Conservation (phyloP, 2,888 invertebrate genomes). For the Cylindroiulus punctatus region DNA sequence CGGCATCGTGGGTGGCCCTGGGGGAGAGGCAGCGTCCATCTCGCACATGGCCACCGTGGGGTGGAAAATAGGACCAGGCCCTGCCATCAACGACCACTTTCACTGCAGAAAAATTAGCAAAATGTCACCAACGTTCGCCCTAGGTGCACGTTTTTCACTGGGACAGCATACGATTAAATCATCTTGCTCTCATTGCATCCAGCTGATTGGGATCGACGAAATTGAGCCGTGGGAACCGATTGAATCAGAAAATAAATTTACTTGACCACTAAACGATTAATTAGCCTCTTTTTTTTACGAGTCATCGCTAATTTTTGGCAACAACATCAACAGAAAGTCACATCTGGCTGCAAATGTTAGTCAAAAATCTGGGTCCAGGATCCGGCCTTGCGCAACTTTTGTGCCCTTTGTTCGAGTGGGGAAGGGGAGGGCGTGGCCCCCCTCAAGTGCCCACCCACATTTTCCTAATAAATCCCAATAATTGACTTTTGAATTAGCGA, state of each 20-base stretch:
- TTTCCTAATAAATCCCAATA: neutral
- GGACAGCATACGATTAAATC: too few relatives aligned
- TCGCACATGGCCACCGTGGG: neutral
- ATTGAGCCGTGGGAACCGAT: neutral
- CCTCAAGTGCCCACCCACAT: constrained; percentile 25
- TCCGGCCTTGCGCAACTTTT: neutral
- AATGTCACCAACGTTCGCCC: neutral
- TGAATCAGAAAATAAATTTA: neutral
- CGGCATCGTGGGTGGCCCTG: neutral
- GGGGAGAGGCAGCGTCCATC: neutral
- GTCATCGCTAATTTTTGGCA: neutral
- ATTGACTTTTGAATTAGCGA: neutral
- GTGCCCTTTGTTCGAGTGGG: neutral
- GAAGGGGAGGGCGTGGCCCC: neutral
- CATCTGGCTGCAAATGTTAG: too few relatives aligned
- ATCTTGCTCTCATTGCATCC: neutral
- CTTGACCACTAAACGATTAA: neutral
- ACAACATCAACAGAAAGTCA: neutral
- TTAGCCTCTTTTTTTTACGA: neutral
- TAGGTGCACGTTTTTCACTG: too few relatives aligned
- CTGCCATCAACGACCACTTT: neutral
- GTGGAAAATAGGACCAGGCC: neutral
- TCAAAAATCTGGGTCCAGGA: neutral
- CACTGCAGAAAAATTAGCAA: neutral
- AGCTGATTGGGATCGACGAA: neutral